Evolutionary conservation across 2,888 invertebrate genomes (phyloP), one percentile per base, ranked within the genome.

Genomic region (Chymomyza caudatula): DNA sequence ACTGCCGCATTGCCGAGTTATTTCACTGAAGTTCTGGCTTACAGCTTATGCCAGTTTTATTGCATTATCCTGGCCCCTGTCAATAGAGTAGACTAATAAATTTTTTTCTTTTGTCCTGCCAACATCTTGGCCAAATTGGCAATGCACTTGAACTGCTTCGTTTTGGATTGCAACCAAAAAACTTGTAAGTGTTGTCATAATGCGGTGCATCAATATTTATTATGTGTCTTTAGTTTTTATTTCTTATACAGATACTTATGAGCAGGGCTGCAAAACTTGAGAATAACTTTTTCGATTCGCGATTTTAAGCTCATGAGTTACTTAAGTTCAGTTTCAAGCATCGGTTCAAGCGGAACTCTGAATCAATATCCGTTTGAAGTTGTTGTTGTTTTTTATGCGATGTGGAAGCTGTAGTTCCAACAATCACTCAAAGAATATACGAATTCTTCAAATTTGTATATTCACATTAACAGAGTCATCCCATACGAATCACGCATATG

Each of bases 121-220:
- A 56, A 57, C 69, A 60, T 54, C 60, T 43, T 37, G n/a, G 29
- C 29, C 11, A 37, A 17, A 25, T 43, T n/a, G 25, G 51, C 54
- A 62, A 44, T 73, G 63, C 63, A 70, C 65, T 72, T 65, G 59
- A 57, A 58, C 42, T 60, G 15, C 19, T 56, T 15, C 49, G 44
- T 74, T 25, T 71, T 67, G 67, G 66, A 65, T 49, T 66, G 67
- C 55, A 64, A 64, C 68, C 51, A 61, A 64, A 23, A 60, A 63
- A 66, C 53, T 67, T 57, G 62, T 58, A 51, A 79, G 69, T 53
- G 60, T 65, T 66, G 54, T 57, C 71, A 61, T 73, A 77, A 68
- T 80, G 76, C 76, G 73, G 64, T 59, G 57, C 52, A 70, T 71
- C 73, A 73, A 80, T 83, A 78, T 83, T 80, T 83, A 80, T 75